These are phyloP conservation scores for Stegostoma tigrinum DNA, from an alignment of 2,113 vertebrate genomes.

Conservation along the genomic window DNA sequence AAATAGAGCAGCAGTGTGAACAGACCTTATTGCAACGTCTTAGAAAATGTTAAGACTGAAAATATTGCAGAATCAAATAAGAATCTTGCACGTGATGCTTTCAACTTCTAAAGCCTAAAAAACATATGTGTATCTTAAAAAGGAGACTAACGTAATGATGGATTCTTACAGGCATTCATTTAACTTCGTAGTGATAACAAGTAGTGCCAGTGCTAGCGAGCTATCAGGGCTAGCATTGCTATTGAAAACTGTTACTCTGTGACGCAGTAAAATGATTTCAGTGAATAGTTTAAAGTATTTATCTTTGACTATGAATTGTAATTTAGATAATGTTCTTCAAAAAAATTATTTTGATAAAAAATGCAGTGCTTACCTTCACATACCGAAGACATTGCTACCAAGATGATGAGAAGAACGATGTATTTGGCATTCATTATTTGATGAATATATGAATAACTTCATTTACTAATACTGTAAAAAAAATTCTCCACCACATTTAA, in stretches of 20 bases:
- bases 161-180: background rate
- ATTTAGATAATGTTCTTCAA: background rate
- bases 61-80: background rate
- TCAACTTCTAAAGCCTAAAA: conserved; percentile 25
- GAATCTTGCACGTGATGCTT: background rate
- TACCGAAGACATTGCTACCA: conserved; percentile 25
- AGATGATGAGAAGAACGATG: conserved; percentile 27
- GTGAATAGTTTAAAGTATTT: conserved; percentile 29
- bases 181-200: conserved; percentile 15
- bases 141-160: background rate
- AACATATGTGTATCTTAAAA: background rate
- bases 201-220: background rate
- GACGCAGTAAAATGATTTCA: conserved; percentile 33
- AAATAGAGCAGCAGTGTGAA: background rate
- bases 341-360: background rate
- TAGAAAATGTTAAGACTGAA: background rate
- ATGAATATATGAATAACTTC: conserved; percentile 3
- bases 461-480: conserved; percentile 21
- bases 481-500: conserved; percentile 13
- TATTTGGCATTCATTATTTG: conserved; percentile 36
- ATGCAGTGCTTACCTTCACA: conserved; percentile 31
- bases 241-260: conserved; percentile 30
- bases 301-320: background rate
- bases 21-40: background rate
- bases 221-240: background rate